Evolutionary conservation across 2,888 invertebrate species (phyloP), one percentile per base, ranked within the genome.

Genomic region (Nemotelus pantherinus): DNA sequence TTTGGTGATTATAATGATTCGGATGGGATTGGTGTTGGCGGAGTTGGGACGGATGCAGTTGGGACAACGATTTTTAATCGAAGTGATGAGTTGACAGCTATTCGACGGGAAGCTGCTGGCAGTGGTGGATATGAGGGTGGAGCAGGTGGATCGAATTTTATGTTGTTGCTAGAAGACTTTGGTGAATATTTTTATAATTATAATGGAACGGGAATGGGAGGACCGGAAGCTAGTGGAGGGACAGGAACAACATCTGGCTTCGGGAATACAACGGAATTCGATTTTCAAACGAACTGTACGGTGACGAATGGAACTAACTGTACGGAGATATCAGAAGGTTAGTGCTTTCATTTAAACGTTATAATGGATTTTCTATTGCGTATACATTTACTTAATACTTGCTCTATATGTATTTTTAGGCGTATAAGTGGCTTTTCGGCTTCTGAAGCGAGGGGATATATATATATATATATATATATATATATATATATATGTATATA

Each of bases 91-190:
- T 25, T 63, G 39, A 48, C 45, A 9, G 25, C 39, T 10, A 48
- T 9, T 48, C 60, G 63, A 48, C 74, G 47, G 9, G 47, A 63
- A 5, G 25, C 25, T 25, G 25, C 1, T 25, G 25, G 25, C 25
- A 5, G 47, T 41, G 43, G 43, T 55, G 67, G 70, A 6, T 65
- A 68, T 50, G 77, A 74, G 47, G 48, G 53, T n/a, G 57, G 50
- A 3, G 50, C 53, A 48, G 77, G 77, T 43, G 87, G 87, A 78
- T 87, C 86, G 81, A 85, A 87, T 58, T 90, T 91, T 82, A 89
- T 92, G 89, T 89, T 91, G 85, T 86, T 93, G 77, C 91, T 93
- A 67, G 93, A 94, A 82, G 94, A 94, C 84, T 91, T 94, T 84
- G 93, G 93, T 87, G 94, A 94, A 85, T 94, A 93, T 86, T 92